These are phyloP conservation scores for Octodonta nipae DNA, from an alignment of 2,888 invertebrate species.

Conservation along the genomic window DNA sequence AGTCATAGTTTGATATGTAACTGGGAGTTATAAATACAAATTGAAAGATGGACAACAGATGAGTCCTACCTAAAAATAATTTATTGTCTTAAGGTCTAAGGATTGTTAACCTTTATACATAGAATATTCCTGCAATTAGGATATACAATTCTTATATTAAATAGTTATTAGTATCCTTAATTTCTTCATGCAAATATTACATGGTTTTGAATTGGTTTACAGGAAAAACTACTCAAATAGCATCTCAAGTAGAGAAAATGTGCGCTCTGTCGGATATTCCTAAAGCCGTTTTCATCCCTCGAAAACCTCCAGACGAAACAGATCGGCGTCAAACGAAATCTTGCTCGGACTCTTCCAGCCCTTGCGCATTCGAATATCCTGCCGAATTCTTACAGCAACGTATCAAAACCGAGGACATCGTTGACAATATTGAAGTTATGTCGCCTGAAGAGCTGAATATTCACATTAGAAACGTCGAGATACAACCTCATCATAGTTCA, in stretches of 20 bases:
- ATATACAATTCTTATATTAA: no score
- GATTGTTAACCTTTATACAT: no score
- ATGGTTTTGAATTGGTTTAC: no score
- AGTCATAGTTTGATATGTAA: no score
- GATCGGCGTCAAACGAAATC: conserved; percentile 14
- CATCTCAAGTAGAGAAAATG: conserved; percentile 17
- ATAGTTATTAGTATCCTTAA: no score
- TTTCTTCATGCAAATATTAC: no score
- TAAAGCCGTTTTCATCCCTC: conserved; percentile 24
- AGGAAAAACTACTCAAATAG: no score
- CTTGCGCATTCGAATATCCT: conserved; percentile 23
- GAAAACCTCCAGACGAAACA: conserved; percentile 25
- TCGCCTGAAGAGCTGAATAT: conserved; percentile 17
- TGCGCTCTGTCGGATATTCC: conserved; percentile 19
- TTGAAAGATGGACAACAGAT: no score
- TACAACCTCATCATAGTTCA: conserved; percentile 32
- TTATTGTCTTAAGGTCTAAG: no score
- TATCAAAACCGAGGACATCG: conserved; percentile 24
- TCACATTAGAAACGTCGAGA: conserved; percentile 13
- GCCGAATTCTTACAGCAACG: conserved; percentile 23
- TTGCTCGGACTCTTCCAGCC: conserved; percentile 22
- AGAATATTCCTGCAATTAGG: no score
- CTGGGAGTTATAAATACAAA: no score
- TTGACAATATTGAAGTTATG: conserved; percentile 17
- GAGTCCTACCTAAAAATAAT: no score